Evolutionary conservation across 2,113 vertebrate genomes (phyloP).

Genomic region (Psephotus haematonotus): DNA sequence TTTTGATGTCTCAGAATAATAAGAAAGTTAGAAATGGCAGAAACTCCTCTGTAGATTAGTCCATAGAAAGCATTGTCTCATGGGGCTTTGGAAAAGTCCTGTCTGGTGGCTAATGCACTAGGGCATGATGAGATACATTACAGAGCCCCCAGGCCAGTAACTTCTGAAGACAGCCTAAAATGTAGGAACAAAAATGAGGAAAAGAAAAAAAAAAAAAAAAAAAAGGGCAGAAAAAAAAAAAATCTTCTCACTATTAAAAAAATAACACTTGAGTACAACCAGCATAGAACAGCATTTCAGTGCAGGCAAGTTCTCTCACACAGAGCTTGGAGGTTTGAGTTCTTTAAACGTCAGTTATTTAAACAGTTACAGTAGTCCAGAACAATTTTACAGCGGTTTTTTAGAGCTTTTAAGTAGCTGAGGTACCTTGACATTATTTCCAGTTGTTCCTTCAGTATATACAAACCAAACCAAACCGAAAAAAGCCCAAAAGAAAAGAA

Average conservation of each 20-base stretch:
- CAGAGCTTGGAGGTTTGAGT: background rate
- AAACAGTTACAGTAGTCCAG: constrained; percentile 59
- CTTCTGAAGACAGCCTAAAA: constrained; percentile 87
- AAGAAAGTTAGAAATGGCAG: constrained; percentile 75
- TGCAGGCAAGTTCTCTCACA: constrained; percentile 73
- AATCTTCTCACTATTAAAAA: constrained; percentile 73
- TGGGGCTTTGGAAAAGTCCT: constrained; percentile 86
- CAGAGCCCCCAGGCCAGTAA: constrained; percentile 85
- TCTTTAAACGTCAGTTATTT: constrained; percentile 27
- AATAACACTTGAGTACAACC: constrained; percentile 68
- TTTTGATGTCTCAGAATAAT: constrained; percentile 69
- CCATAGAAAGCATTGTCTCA: constrained; percentile 83
- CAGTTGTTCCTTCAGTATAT: constrained; percentile 49
- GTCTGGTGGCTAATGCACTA: constrained; percentile 78
- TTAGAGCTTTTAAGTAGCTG: constrained; percentile 49
- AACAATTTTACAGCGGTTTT: constrained; percentile 59
- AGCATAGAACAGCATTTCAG: constrained; percentile 71
- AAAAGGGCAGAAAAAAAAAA: background rate
- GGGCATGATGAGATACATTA: constrained; percentile 80
- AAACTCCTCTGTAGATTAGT: constrained; percentile 81
- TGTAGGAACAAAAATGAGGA: constrained; percentile 75
- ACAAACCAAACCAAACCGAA: background rate
- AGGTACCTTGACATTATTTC: constrained; percentile 60
- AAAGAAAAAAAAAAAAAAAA: background rate
- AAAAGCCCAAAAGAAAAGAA: background rate